Conservation (phyloP, 2,888 invertebrate species). For the Drosophila flavopinicola region DNA sequence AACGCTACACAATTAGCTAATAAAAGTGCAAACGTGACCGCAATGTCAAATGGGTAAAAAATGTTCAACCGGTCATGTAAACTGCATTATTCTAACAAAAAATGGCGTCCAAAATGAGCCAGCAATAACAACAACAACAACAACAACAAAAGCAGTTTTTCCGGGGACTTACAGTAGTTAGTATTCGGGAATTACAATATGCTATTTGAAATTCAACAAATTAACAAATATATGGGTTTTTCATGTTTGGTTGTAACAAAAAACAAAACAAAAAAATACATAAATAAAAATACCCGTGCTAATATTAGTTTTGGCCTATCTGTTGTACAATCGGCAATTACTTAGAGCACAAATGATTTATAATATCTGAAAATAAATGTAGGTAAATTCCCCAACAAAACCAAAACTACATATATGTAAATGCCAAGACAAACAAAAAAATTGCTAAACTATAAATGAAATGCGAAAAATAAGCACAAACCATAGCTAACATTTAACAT, state of each 20-base stretch:
- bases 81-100: slow-evolving; percentile 52
- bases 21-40: slow-evolving; percentile 73
- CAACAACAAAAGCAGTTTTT: slow-evolving; percentile 5
- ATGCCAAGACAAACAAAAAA: not conserved
- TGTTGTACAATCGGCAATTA: slow-evolving; percentile 5
- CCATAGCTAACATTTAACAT: not conserved
- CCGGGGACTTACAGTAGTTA: slow-evolving; percentile 38
- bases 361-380: no score
- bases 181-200: not conserved
- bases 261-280: not conserved
- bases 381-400: not conserved
- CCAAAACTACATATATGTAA: no score
- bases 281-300: slow-evolving; percentile 1
- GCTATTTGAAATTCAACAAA: slow-evolving; percentile 5
- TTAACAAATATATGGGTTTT: slow-evolving; percentile 23
- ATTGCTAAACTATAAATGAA: not conserved
- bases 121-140: slow-evolving; percentile 1
- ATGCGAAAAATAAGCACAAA: not conserved
- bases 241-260: slow-evolving; percentile 28
- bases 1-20: slow-evolving; percentile 61
- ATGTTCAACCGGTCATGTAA: slow-evolving; percentile 63
- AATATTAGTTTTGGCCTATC: slow-evolving; percentile 11
- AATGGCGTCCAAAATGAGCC: slow-evolving; percentile 39
- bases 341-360: no score
- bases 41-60: slow-evolving; percentile 57